These are phyloP conservation scores for Limnephilus marmoratus DNA, from an alignment of 2,888 invertebrate species.

Conservation along the genomic window DNA sequence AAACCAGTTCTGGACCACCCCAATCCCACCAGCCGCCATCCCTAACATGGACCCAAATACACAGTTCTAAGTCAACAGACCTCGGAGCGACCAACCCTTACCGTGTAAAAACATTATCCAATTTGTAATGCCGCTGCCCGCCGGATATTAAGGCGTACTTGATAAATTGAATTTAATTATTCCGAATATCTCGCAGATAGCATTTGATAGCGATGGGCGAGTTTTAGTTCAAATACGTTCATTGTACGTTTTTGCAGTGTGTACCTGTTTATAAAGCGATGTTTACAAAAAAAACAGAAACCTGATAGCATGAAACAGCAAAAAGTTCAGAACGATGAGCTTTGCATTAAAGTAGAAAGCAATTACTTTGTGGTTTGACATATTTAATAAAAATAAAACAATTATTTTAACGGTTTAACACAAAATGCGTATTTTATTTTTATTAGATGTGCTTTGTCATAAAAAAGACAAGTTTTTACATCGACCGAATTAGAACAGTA, in stretches of 20 bases:
- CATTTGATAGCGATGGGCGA: background rate
- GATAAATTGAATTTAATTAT: slow-evolving; percentile 11
- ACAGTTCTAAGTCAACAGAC: background rate
- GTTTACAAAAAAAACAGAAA: background rate
- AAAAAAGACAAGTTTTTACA: too few species aligned
- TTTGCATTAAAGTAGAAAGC: too few species aligned
- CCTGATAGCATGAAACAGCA: background rate
- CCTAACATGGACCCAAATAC: background rate
- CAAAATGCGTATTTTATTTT: too few species aligned
- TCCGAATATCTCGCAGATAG: background rate
- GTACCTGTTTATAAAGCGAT: background rate
- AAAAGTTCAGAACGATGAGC: background rate
- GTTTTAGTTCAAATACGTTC: background rate
- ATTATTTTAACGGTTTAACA: too few species aligned
- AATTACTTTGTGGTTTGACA: too few species aligned
- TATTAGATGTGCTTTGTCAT: too few species aligned
- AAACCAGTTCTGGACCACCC: background rate
- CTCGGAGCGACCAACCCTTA: background rate
- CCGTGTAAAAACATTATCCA: slow-evolving; percentile 24
- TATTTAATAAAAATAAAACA: too few species aligned
- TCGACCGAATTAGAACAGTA: too few species aligned
- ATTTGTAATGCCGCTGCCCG: slow-evolving; percentile 18
- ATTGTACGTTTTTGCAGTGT: background rate
- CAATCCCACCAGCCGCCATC: background rate
- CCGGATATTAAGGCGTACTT: background rate